Conservation (phyloP, 2,797 vertebrate genomes). For the Melanotaenia trifasciata region DNA sequence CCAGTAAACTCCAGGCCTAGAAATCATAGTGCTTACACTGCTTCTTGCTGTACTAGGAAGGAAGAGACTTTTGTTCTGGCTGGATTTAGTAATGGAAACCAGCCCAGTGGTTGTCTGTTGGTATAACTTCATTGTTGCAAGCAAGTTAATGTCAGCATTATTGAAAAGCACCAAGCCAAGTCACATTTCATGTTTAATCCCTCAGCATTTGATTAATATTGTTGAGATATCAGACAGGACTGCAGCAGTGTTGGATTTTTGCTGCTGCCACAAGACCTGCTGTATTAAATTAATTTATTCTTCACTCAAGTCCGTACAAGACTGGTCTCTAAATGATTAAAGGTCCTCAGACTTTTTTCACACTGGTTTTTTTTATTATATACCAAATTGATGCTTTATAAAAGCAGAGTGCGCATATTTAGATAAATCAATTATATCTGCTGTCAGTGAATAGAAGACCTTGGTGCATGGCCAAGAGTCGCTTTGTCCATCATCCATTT, state of each 20-base stretch:
- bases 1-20: conserved; percentile 10
- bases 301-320: neutral
- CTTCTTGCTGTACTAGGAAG: conserved; percentile 12
- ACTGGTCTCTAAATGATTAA: conserved; percentile 27
- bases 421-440: conserved; percentile 44
- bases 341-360: conserved; percentile 23
- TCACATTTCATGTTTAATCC: conserved; percentile 51
- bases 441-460: conserved; percentile 39
- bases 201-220: conserved; percentile 55
- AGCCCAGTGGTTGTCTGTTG: conserved; percentile 55
- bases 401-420: conserved; percentile 42
- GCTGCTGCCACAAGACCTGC: conserved; percentile 3
- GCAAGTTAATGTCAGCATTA: conserved; percentile 56
- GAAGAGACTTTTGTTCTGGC: conserved; percentile 39
- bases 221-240: conserved; percentile 31
- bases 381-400: conserved; percentile 32
- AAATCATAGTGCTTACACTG: conserved; percentile 1
- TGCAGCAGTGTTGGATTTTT: conserved; percentile 20
- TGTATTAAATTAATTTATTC: conserved; percentile 42
- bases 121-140: conserved; percentile 47
- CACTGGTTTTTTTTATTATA: conserved; percentile 24
- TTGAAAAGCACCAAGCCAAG: conserved; percentile 30
- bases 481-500: conserved; percentile 46
- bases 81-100: conserved; percentile 52
- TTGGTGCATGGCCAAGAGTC: conserved; percentile 33